Percentiles rank a stretch among this genome's conserved stretches.
phyloP scores from a whole-genome alignment of 2,888 invertebrate genomes.

The Linyphia triangularis region DNA sequence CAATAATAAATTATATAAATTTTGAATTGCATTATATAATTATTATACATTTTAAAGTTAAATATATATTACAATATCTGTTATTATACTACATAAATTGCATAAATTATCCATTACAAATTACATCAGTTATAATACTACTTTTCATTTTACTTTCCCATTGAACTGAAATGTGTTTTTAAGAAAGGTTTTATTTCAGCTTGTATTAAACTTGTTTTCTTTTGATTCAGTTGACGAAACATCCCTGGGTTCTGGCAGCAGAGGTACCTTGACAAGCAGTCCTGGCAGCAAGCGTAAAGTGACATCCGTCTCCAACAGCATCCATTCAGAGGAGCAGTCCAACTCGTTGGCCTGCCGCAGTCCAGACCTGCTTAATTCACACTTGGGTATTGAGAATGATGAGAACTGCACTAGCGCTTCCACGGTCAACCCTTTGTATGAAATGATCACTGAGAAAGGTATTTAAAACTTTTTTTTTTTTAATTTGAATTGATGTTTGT shows the following conservation, averaged over 20 bases:
- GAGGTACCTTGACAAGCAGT: constrained; percentile 44
- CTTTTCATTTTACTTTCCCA: no score
- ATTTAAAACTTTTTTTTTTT: not conserved
- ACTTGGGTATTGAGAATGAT: constrained; percentile 42
- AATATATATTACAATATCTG: no score
- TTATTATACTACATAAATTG: no score
- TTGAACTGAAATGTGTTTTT: no score
- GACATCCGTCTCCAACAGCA: constrained; percentile 36
- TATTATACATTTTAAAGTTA: no score
- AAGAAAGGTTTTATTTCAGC: no score
- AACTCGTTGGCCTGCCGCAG: constrained; percentile 54
- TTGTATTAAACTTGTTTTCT: no score
- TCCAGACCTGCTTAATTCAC: constrained; percentile 57
- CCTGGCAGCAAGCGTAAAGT: constrained; percentile 58
- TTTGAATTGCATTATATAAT: no score
- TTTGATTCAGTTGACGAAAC: constrained; percentile 40
- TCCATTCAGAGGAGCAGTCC: constrained; percentile 24
- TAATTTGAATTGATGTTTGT: not conserved
- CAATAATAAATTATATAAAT: no score
- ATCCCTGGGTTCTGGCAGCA: constrained; percentile 18
- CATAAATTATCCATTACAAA: no score
- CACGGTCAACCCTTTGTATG: constrained; percentile 73
- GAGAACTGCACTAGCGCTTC: constrained; percentile 54
- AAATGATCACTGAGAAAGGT: constrained; percentile 75
- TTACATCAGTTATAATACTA: no score